Base-by-base conservation (phyloP, 2,888 invertebrate genomes). In the Folsomia manolachei region DNA sequence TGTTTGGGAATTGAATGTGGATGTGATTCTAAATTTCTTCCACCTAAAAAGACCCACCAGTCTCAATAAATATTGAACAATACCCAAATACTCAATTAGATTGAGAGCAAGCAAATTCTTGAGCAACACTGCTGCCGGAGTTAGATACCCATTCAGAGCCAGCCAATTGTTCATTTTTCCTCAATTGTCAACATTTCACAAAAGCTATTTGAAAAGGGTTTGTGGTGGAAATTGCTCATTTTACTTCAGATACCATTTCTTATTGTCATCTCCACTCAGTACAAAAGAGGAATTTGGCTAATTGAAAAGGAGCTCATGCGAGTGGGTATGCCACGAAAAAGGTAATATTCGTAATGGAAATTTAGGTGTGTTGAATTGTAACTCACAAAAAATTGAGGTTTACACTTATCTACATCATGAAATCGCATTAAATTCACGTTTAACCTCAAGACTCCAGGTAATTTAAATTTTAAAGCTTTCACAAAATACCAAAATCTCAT, bases 71-170 rank as follows among this genome's bases (percentile, higher is more conserved):
- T 39, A 39, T 39, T 14, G 39, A 39, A 53, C 63, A 27, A 27
- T 70, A 67, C 77, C 70, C 72, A 75, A 75, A 71, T 73, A 73
- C 74, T 75, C 75, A 77, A 77, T 77, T 77, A 77, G 74, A 77
- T 74, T 75, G 77, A 77, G 75, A 75, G 76, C 39, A n/a, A n/a
- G n/a, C 39, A 14, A 39, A 39, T 39, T 39, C 39, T 39, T 39
- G 14, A 39, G 4, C 4, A 39, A 39, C 39, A 9, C n/a, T n/a
- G n/a, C n/a, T n/a, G n/a, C n/a, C n/a, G n/a, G n/a, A n/a, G n/a
- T n/a, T n/a, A n/a, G n/a, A n/a, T n/a, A n/a, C n/a, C n/a, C n/a
- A n/a, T n/a, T n/a, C n/a, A n/a, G n/a, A n/a, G n/a, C n/a, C 7
- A 39, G 39, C 39, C 39, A 39, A 39, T 39, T 39, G 39, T 39